Base-by-base conservation (phyloP, 2,113 vertebrate genomes). In the Oriolus oriolus region DNA sequence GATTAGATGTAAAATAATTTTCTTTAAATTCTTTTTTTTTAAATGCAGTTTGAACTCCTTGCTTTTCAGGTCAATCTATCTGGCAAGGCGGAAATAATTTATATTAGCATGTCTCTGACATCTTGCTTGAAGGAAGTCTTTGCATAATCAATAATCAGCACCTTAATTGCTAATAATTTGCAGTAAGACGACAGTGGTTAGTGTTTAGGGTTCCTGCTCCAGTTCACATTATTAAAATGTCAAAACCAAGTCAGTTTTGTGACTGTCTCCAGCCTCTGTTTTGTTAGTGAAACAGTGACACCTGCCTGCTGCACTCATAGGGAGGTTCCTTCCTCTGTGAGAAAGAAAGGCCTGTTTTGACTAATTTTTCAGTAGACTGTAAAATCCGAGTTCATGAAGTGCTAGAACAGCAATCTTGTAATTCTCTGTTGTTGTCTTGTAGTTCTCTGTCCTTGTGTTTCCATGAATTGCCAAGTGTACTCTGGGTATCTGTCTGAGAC, bases 281-380 rank as follows among this genome's bases (percentile, higher is more conserved):
- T 75, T 78, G 35, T 74, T 18, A 84, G 78, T 81, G 90, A 71
- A 96, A 95, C 61, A 94, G 86, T 96, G 96, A 96, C 96, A 96
- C 90, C 90, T 96, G 96, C 95, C 95, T 96, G 95, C 95, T 93
- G 44, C 49, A 2, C 26, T 90, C 75, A 11, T 0, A 20, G 41
- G 41, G 69, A 78, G 20, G 37, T 39, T 77, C 39, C 19, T 54
- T 85, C n/a, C 33, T 54, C 41, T 52, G 22, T 52, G 59, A 35
- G 35, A 60, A 57, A 35, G 57, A 49, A 77, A 78, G 88, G 9
- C 44, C 39, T 50, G 0, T 92, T 93, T 81, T 84, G 35, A 41
- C n/a, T n/a, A 86, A 13, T 87, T 84, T 90, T 93, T 89, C 60
- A 71, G 11, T 53, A 37, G 13, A 21, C 11, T 88, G 21, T 83